Evolutionary conservation across 1,140 invertebrate species (phyloP), one percentile per base, ranked within the genome.

Genomic region (Brachionus rubens): DNA sequence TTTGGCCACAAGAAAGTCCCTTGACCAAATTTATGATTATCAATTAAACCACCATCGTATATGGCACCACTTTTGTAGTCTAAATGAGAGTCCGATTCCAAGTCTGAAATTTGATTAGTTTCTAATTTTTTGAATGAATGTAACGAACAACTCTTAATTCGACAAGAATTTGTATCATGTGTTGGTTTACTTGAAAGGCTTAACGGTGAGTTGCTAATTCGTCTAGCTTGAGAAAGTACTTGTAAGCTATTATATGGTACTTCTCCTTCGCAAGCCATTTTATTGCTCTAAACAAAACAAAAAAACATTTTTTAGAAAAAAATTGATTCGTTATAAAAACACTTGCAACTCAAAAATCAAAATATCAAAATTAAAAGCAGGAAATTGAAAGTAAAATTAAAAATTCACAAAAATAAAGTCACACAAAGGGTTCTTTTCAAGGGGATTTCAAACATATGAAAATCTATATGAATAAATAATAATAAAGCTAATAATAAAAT

Each of bases 1-100:
- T 83, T 81, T 50, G 83, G 82, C 83, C 83, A 84, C 7, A 77
- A 79, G 77, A 84, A 84, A 14, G 78, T 78, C 21, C 83, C 83
- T 26, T 77, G 75, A 7, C 83, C 83, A 62, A 54, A 78, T 50
- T 79, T 80, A 76, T 83, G 79, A 46, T 82, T 78, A 26, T 80
- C 59, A 5, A 24, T 48, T 14, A 83, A 77, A 9, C 78, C 77
- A 16, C 83, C 83, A 72, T 80, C 79, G 78, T 82, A 85, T 21
- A 75, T 79, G 14, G 82, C 82, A 7, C 83, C 83, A 79, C 81
- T 83, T 77, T 80, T 82, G 76, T 83, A 85, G 12, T 77, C 78
- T 12, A 76, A 28, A 40, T 62, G 75, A 0, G 59, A 65, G 19
- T 65, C 59, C 43, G 59, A 65, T 43, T 65, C 59, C 24, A 65